Conservation (phyloP, 2,888 invertebrate species). For the Helleia helle region DNA sequence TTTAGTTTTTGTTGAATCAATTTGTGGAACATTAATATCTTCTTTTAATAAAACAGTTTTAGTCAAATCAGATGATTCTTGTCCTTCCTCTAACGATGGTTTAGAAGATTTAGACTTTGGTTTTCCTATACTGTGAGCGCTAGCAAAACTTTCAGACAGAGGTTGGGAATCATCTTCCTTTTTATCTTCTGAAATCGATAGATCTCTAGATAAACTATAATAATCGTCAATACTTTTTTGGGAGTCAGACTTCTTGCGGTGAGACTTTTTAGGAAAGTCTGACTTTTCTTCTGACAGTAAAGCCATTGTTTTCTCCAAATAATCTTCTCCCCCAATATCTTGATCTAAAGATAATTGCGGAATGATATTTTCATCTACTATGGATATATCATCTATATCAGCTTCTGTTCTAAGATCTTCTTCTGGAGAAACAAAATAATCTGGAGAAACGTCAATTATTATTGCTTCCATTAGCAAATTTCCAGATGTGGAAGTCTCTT, state of each 20-base stretch:
- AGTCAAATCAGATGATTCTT: constrained; percentile 41
- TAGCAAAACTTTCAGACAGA: constrained; percentile 76
- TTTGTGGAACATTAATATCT: constrained; percentile 27
- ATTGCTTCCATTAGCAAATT: constrained; percentile 93
- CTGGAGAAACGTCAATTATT: constrained; percentile 90
- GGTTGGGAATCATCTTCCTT: constrained; percentile 75
- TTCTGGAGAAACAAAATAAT: constrained; percentile 84
- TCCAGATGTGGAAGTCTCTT: constrained; percentile 91
- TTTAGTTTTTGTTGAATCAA: constrained; percentile 27
- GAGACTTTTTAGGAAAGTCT: constrained; percentile 71
- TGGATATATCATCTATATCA: constrained; percentile 88
- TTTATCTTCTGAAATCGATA: constrained; percentile 74
- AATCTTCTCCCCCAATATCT: constrained; percentile 69
- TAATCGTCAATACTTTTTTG: constrained; percentile 76
- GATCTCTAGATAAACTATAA: constrained; percentile 76
- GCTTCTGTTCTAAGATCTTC: constrained; percentile 90
- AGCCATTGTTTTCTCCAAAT: constrained; percentile 63
- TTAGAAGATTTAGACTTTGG: constrained; percentile 46
- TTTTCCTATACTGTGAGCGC: constrained; percentile 75
- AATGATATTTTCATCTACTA: constrained; percentile 80
- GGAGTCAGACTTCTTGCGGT: constrained; percentile 79
- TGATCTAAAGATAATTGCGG: constrained; percentile 65
- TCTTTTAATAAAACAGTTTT: constrained; percentile 46
- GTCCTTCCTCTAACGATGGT: constrained; percentile 41
- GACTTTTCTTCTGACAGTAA: constrained; percentile 66